Evolutionary conservation across 2,113 vertebrate species (phyloP), one percentile per base, ranked within the genome.

Genomic region (Colinus virginianus): DNA sequence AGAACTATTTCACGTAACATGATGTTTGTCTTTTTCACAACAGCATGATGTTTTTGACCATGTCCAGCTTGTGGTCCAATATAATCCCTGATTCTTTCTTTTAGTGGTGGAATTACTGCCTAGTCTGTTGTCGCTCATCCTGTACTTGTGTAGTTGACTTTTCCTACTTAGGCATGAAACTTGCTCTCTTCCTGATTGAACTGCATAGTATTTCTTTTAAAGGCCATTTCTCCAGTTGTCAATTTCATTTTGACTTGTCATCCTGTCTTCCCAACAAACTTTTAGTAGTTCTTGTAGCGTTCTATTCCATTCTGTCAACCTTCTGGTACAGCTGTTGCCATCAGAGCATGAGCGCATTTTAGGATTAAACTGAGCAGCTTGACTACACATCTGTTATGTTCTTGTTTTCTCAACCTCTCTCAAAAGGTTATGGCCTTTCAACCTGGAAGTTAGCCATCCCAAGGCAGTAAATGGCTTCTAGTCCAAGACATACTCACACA

Each of bases 1-100:
- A 84, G 30, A 86, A 88, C 51, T 80, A 71, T 58, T 88, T 63
- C 28, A 46, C 13, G 21, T n/a, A 78, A 81, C 14, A 51, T 19
- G 42, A 89, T 59, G 68, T 77, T 88, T 90, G 76, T 34, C 16
- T 77, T 84, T 87, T 79, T 81, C 51, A 94, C 67, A 87, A 79
- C 42, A 94, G 82, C 61, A 51, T 83, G 63, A 94, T 94, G 93
- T 80, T 96, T 96, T 96, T 96, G 95, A 96, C 95, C 96, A 96
- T 95, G 93, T 91, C 38, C 85, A 91, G 22, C 19, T 80, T 38
- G 68, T 30, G 68, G 67, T 63, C 55, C 67, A 91, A 38, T 42
- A 30, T 42, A 80, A 77, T 34, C 46, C 28, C 59, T 66, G 23
- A 78, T 13, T 13, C 15, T 36, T 30, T 43, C 32, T 28, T 25